Conservation (phyloP, 2,888 invertebrate species). For the Tortricodes alternella region DNA sequence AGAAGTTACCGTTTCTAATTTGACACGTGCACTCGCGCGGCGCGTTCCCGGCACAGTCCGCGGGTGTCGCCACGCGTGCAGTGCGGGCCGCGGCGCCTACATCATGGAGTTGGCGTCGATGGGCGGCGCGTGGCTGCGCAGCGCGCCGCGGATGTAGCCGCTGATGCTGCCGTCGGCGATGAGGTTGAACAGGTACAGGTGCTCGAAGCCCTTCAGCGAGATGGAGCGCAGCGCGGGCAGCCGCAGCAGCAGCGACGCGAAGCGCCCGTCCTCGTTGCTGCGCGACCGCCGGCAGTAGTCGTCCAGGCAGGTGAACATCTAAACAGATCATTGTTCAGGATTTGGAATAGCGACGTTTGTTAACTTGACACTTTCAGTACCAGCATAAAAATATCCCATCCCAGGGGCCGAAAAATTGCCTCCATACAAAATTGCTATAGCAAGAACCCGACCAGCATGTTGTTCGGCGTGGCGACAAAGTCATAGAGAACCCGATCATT, state of each 20-base stretch:
- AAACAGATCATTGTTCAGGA: too few relatives aligned
- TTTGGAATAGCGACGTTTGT: too few relatives aligned
- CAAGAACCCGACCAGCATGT: too few relatives aligned
- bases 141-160: conserved; percentile 91
- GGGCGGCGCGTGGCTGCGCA: conserved; percentile 84
- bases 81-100: conserved; percentile 32
- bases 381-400: too few relatives aligned
- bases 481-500: too few relatives aligned
- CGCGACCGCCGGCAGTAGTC: conserved; percentile 95
- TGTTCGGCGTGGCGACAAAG: too few relatives aligned
- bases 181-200: conserved; percentile 96
- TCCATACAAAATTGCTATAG: too few relatives aligned
- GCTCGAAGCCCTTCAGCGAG: conserved; percentile 96
- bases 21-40: neutral
- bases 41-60: neutral
- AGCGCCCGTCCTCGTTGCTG: conserved; percentile 95
- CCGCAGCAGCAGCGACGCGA: conserved; percentile 95
- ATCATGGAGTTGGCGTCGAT: conserved; percentile 63
- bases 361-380: too few relatives aligned
- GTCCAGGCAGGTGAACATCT: conserved; percentile 95
- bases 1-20: conserved; percentile 3
- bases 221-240: conserved; percentile 95
- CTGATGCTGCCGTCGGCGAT: conserved; percentile 94
- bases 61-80: neutral
- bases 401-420: too few relatives aligned